A percentile compares a stretch with the other conserved stretches of the same genome.
Evolutionary conservation across 2,888 invertebrate genomes (phyloP).

Genomic region (Craniophora ligustri): DNA sequence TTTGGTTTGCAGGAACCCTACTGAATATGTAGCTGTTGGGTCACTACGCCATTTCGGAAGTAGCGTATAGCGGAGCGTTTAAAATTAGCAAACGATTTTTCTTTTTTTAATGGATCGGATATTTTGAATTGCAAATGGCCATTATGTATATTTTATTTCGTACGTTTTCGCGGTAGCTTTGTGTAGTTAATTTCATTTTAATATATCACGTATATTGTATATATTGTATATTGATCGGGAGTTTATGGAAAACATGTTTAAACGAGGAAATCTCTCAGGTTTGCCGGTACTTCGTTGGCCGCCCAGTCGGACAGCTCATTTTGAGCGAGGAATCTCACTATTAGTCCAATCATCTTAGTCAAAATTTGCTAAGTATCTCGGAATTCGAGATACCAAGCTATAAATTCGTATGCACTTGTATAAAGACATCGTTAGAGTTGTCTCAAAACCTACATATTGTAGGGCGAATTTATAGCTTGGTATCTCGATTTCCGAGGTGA

Average conservation of each 20-base stretch:
- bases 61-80: constrained; percentile 13
- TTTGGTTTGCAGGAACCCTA: constrained; percentile 34
- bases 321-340: too few relatives aligned
- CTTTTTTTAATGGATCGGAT: constrained; percentile 1
- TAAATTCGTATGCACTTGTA: too few relatives aligned
- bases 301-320: too few relatives aligned
- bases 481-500: too few relatives aligned
- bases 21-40: constrained; percentile 50
- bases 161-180: neutral
- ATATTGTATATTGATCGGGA: neutral
- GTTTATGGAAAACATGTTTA: neutral
- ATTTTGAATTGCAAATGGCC: neutral
- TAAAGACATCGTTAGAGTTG: too few relatives aligned
- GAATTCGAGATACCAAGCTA: too few relatives aligned
- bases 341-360: too few relatives aligned
- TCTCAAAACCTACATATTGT: too few relatives aligned
- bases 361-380: too few relatives aligned
- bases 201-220: neutral
- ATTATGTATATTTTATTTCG: neutral
- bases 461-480: too few relatives aligned
- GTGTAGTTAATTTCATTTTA: neutral
- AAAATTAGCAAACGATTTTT: constrained; percentile 8
- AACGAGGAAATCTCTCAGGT: too few relatives aligned
- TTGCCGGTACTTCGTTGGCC: too few relatives aligned
- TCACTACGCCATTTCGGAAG: neutral